A percentile compares a stretch with the other conserved stretches of the same genome.
Evolutionary conservation across 1,140 invertebrate species (phyloP).

Genomic region (Sitodiplosis mosellana): DNA sequence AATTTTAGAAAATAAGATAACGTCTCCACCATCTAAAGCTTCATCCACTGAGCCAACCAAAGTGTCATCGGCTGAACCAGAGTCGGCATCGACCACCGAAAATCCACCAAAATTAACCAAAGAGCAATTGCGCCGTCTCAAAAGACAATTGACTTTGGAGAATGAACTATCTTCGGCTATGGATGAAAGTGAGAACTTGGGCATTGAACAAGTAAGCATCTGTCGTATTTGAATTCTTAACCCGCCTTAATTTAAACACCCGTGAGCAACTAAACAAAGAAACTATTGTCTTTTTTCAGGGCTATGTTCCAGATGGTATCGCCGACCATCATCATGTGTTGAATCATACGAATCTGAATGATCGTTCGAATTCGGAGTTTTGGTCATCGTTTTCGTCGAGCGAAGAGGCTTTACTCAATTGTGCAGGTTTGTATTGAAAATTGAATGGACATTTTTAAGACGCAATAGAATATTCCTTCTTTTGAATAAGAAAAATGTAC

Average conservation of each 20-base stretch:
- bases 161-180: conserved; percentile 33
- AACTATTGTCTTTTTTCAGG: conserved; percentile 20
- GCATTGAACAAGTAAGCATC: conserved; percentile 35
- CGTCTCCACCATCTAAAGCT: too few relatives aligned
- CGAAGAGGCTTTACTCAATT: conserved; percentile 52
- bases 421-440: too few relatives aligned
- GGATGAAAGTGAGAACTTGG: conserved; percentile 32
- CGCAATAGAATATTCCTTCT: too few relatives aligned
- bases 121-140: conserved; percentile 12
- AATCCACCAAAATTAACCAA: too few relatives aligned
- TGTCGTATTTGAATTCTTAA: background rate
- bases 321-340: conserved; percentile 38
- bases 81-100: too few relatives aligned
- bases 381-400: conserved; percentile 62
- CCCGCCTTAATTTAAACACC: background rate
- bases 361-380: conserved; percentile 53
- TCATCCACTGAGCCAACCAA: too few relatives aligned
- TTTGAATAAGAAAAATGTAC: too few relatives aligned
- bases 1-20: too few relatives aligned
- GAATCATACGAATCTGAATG: conserved; percentile 40
- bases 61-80: too few relatives aligned
- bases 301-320: conserved; percentile 36
- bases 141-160: conserved; percentile 23
- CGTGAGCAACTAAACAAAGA: background rate
- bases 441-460: too few relatives aligned